Base-by-base conservation (phyloP, 2,113 vertebrate species). In the Bothrops jararaca region DNA sequence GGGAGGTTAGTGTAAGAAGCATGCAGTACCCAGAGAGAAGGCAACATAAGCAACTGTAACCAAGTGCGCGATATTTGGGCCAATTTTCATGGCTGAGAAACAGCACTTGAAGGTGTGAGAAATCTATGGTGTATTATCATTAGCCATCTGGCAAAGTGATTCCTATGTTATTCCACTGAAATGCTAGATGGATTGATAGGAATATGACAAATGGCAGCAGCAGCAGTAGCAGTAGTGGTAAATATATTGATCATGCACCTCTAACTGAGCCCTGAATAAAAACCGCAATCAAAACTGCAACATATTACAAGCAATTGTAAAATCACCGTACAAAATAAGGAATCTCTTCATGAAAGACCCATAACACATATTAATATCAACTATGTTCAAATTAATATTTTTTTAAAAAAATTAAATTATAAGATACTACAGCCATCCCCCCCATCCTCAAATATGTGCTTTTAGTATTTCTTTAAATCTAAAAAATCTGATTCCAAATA, bases 21-120 rank as follows among this genome's bases (percentile, higher is more conserved):
- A 87, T 85, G 95, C 92, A 90, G 91, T 88, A 93, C 92, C 86
- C 91, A 94, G 94, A 95, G 94, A 93, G 93, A 94, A 90, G 89
- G 80, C 88, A 95, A 91, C 93, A 94, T 89, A 24, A 34, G 80
- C 91, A 92, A 95, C 93, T 90, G 87, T 94, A 95, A 95, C 93
- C 95, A 95, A 57, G 89, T 94, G 91, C 93, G 80, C 93, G 45
- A 45, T 42, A 60, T 93, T 20, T 90, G 64, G 80, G 45, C n/a
- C n/a, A 53, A 64, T 86, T 86, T 92, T 89, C 87, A 89, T 48
- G 56, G 74, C 45, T 86, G 80, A 57, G 52, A 85, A 48, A 69
- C n/a, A 90, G 22, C 80, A 86, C n/a, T 26, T 22, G 42, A 53
- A 18, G 34, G 39, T 18, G 3, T 86, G 29, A 58, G 48, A 89